These are phyloP conservation scores for Halcyon badia DNA, from an alignment of 2,797 vertebrate species.

Conservation along the genomic window DNA sequence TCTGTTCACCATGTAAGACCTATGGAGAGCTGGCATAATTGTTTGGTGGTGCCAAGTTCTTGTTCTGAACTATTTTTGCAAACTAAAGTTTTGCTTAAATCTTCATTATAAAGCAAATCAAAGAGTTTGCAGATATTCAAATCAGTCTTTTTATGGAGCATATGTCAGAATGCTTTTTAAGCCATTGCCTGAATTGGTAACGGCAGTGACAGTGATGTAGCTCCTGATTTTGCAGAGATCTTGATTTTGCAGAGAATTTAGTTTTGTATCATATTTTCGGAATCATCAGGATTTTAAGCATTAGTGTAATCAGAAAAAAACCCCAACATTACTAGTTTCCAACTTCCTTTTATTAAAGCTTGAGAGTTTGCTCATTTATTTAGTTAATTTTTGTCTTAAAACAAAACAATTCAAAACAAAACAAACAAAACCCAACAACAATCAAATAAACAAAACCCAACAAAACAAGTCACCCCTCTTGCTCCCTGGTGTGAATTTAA, in stretches of 20 bases:
- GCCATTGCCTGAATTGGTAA: not conserved
- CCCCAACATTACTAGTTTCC: not conserved
- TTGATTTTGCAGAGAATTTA: not conserved
- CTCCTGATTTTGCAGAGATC: not conserved
- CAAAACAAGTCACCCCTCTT: not conserved
- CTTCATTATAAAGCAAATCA: not conserved
- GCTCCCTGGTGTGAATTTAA: not conserved
- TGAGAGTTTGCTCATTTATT: not conserved
- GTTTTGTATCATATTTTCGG: not conserved
- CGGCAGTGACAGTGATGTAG: not conserved
- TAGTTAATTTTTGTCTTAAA: not conserved
- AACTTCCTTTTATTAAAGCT: not conserved
- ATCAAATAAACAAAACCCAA: not conserved
- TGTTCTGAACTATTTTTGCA: conserved; percentile 20
- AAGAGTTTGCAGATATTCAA: not conserved
- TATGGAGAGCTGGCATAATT: not conserved
- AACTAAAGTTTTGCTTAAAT: not conserved
- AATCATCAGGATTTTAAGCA: not conserved
- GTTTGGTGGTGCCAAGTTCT: not conserved
- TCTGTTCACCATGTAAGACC: not conserved
- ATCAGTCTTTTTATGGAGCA: not conserved
- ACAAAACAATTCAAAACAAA: no score
- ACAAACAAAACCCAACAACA: not conserved
- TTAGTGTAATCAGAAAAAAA: not conserved
- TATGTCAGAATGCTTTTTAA: not conserved